These are phyloP conservation scores for Copidosoma aretas DNA, from an alignment of 2,888 invertebrate genomes.

Conservation along the genomic window DNA sequence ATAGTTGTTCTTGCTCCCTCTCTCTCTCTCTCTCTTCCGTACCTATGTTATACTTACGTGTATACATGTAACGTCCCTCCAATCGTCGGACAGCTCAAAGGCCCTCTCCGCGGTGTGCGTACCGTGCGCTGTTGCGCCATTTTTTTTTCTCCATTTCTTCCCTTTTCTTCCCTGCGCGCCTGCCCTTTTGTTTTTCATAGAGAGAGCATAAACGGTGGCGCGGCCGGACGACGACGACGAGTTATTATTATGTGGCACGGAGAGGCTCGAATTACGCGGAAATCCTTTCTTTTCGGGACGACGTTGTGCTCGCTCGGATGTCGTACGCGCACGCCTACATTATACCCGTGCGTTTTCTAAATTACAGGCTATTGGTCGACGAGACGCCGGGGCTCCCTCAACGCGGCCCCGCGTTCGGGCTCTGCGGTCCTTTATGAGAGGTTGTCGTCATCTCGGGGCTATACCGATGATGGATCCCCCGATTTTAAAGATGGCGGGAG, in stretches of 20 bases:
- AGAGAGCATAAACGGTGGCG: not conserved
- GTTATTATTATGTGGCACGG: not conserved
- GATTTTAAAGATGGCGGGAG: not conserved
- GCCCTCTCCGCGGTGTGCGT: constrained; percentile 47
- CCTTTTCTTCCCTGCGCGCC: constrained; percentile 42
- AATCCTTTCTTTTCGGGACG: constrained; percentile 41
- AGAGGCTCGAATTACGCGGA: constrained; percentile 49
- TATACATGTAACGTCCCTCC: constrained; percentile 51
- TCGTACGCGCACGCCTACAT: not conserved
- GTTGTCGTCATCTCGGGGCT: not conserved
- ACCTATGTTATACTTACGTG: not conserved
- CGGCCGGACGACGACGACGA: not conserved
- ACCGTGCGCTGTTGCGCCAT: too few species aligned
- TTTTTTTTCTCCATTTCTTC: constrained; percentile 45
- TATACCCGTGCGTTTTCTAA: not conserved
- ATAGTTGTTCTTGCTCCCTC: too few species aligned
- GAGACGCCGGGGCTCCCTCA: not conserved
- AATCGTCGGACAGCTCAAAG: constrained; percentile 59
- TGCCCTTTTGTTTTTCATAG: constrained; percentile 14
- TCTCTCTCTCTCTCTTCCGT: too few species aligned
- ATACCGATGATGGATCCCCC: not conserved
- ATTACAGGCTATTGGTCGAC: not conserved
- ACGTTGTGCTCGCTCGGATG: not conserved
- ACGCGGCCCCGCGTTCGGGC: too few species aligned
- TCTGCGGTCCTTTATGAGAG: not conserved